phyloP scores from a whole-genome alignment of 2,797 vertebrate species.

The Phataginus tricuspis region DNA sequence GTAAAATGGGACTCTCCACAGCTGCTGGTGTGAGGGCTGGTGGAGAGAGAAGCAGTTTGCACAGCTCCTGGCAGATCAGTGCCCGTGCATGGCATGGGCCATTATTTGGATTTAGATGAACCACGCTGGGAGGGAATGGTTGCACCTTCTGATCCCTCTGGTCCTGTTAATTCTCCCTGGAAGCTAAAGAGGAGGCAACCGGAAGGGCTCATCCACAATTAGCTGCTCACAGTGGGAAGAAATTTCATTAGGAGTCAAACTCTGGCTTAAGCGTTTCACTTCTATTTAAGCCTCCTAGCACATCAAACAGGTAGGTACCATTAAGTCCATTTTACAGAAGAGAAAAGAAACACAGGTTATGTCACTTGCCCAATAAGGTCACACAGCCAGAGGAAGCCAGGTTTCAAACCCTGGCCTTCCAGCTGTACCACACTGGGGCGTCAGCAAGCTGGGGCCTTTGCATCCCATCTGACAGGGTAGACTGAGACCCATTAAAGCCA shows the following conservation, averaged over 20 bases:
- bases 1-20: neutral
- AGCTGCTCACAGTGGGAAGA: neutral
- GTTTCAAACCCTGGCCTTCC: no score
- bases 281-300: neutral
- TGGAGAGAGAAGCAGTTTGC: neutral
- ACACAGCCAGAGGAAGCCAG: neutral
- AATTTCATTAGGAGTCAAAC: neutral
- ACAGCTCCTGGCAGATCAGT: neutral
- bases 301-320: neutral
- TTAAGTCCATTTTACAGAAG: neutral
- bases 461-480: neutral
- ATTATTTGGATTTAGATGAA: neutral
- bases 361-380: neutral
- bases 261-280: neutral
- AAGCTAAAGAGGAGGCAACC: neutral
- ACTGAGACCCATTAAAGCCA: neutral
- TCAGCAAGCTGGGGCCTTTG: neutral
- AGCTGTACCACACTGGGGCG: neutral
- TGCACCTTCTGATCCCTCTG: neutral
- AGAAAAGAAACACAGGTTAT: neutral
- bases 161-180: neutral
- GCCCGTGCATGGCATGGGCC: neutral
- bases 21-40: neutral
- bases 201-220: neutral
- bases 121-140: neutral